Evolutionary conservation across 2,888 invertebrate genomes (phyloP), one percentile per base, ranked within the genome.

Genomic region (Hetaerina titia): DNA sequence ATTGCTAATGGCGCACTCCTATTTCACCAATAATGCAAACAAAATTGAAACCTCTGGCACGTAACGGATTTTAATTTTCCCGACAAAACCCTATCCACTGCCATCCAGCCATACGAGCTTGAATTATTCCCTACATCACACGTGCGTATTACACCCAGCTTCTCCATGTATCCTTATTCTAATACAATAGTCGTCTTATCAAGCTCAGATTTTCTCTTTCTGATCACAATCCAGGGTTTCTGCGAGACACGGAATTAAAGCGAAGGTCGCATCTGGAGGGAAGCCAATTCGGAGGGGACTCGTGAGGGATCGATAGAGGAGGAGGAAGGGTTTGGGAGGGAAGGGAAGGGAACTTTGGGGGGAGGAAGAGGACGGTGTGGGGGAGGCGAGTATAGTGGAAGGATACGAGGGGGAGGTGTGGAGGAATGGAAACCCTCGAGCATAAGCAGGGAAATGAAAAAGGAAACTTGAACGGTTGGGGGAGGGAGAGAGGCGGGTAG

Each of bases 201-300:
- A 92, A 60, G 92, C 92, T 56, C 31, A 64, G 69, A 92, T 92
- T 74, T 56, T 69, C 92, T 90, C 90, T 69, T 64, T 64, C 90
- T 90, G 90, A 64, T 90, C 90, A 31, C 64, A 92, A 92, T 92
- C 92, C 92, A 22, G 64, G 69, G 92, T 64, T 90, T 90, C 90
- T 90, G 64, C 92, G 92, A 92, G 92, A 57, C 92, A 69, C 22
- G 13, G 92, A 92, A 92, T 92, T 92, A 92, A 92, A 69, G 92
- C 56, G 56, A 90, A 64, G 69, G 64, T 17, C 64, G 92, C 56
- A 92, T 92, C 69, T 92, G 92, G 92, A 92, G 92, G 64, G 92
- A 92, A 92, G 92, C 92, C 92, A 92, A 92, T 92, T 92, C 92
- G 56, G 92, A 90, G 90, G 60, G 58, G 25, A 25, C 81, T n/a